phyloP scores from a whole-genome alignment of 23 tunicate species.

The Halocynthia aurantium region DNA sequence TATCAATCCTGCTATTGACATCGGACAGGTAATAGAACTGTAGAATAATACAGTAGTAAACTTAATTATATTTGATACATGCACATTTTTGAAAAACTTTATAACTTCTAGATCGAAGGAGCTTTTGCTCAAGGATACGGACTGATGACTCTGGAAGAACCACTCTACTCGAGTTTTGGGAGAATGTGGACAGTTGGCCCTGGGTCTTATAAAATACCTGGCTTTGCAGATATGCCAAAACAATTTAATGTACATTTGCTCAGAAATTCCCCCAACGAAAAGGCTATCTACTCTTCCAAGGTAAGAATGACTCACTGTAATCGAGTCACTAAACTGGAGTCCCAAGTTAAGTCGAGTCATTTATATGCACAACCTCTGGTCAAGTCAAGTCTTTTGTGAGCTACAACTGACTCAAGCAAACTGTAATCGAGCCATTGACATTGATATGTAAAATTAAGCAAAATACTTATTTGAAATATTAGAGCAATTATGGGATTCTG shows the following conservation, averaged over 20 bases:
- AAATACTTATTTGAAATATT: too few relatives aligned
- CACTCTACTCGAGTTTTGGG: conserved; percentile 42
- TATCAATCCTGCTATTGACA: conserved; percentile 79
- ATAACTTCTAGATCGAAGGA: conserved; percentile 60
- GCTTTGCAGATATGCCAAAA: conserved; percentile 70
- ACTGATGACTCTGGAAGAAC: conserved; percentile 68
- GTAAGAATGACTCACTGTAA: conserved; percentile 4
- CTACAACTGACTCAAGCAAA: too few relatives aligned
- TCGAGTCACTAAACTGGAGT: too few relatives aligned
- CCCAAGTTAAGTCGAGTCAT: too few relatives aligned
- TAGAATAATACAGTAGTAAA: background rate
- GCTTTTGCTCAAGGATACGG: conserved; percentile 86
- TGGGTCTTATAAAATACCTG: conserved; percentile 90
- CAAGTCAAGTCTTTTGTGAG: too few relatives aligned
- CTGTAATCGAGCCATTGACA: too few relatives aligned
- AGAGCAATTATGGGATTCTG: too few relatives aligned
- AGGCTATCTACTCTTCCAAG: conserved; percentile 60
- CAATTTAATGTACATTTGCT: conserved; percentile 81
- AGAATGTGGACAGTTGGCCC: conserved; percentile 65
- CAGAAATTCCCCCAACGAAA: conserved; percentile 36
- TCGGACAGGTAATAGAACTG: conserved; percentile 61
- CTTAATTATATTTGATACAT: background rate
- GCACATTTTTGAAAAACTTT: too few relatives aligned
- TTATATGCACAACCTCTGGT: too few relatives aligned
- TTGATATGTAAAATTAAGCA: too few relatives aligned